Evolutionary conservation across 2,888 invertebrate genomes (phyloP).

Genomic region (Eupithecia subfuscata): DNA sequence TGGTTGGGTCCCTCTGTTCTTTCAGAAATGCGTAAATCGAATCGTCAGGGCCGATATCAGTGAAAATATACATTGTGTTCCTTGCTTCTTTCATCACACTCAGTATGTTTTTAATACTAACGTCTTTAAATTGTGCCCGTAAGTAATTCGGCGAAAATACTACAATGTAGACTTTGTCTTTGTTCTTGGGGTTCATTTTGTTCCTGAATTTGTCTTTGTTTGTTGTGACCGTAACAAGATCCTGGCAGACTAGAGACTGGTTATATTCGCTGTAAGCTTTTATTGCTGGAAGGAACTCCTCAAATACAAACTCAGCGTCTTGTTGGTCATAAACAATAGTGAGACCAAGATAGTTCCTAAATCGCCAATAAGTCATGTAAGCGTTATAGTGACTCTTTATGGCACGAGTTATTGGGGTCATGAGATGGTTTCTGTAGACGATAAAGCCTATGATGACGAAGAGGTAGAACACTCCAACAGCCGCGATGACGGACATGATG

Average conservation of each 20-base stretch:
- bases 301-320: slow-evolving; percentile 70
- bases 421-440: slow-evolving; percentile 56
- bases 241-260: slow-evolving; percentile 56
- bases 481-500: slow-evolving; percentile 52
- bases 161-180: slow-evolving; percentile 45
- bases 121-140: slow-evolving; percentile 69
- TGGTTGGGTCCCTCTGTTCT: slow-evolving; percentile 67
- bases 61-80: slow-evolving; percentile 71
- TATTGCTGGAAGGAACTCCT: slow-evolving; percentile 68
- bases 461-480: slow-evolving; percentile 51
- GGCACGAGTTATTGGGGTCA: slow-evolving; percentile 23
- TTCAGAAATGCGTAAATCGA: slow-evolving; percentile 76
- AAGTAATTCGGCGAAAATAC: slow-evolving; percentile 76
- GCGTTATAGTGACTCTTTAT: slow-evolving; percentile 21
- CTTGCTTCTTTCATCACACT: slow-evolving; percentile 60
- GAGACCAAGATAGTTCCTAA: slow-evolving; percentile 19
- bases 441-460: slow-evolving; percentile 54
- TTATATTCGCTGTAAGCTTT: slow-evolving; percentile 58
- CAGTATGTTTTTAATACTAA: slow-evolving; percentile 75
- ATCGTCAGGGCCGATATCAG: slow-evolving; percentile 73
- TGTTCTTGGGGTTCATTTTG: slow-evolving; percentile 44
- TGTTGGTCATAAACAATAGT: slow-evolving; percentile 27
- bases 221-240: slow-evolving; percentile 49
- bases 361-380: slow-evolving; percentile 22
- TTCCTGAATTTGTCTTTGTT: slow-evolving; percentile 46